Conservation (phyloP, 2,113 vertebrate genomes). For the Jacana jacana region DNA sequence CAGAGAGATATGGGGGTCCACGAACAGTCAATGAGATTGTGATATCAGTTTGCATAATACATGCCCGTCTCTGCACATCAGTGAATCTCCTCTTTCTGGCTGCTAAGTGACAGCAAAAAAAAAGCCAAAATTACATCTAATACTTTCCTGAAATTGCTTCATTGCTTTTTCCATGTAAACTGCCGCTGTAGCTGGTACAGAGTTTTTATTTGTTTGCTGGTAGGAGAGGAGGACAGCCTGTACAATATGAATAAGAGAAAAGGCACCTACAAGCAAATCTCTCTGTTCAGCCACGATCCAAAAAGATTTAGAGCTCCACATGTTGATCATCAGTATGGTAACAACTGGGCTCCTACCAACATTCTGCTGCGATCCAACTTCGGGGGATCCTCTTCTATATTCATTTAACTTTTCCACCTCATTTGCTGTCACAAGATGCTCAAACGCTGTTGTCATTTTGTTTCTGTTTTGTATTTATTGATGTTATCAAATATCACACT, state of each 20-base stretch:
- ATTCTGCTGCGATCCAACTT: constrained; percentile 36
- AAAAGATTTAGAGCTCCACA: constrained; percentile 46
- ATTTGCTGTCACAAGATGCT: constrained; percentile 12
- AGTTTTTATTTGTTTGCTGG: constrained; percentile 42
- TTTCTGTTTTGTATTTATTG: constrained; percentile 31
- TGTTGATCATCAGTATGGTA: background rate
- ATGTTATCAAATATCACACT: constrained; percentile 51
- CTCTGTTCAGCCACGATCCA: background rate
- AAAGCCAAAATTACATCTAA: constrained; percentile 23
- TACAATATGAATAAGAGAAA: background rate
- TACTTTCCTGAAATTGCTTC: constrained; percentile 45
- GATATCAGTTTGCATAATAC: constrained; percentile 43
- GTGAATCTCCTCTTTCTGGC: background rate
- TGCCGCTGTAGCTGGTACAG: constrained; percentile 14
- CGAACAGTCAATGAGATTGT: constrained; percentile 39
- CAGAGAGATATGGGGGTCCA: constrained; percentile 26
- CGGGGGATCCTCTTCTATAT: constrained; percentile 36
- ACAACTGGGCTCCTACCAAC: constrained; percentile 23
- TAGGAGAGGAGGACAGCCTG: background rate
- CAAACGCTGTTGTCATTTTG: constrained; percentile 21
- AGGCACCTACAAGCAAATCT: background rate
- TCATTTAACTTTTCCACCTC: constrained; percentile 32
- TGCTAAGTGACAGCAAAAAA: constrained; percentile 42
- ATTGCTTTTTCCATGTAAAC: constrained; percentile 48
- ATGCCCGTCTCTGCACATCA: background rate